Conservation (phyloP, 2,888 invertebrate genomes). For the Campoletis raptor region DNA sequence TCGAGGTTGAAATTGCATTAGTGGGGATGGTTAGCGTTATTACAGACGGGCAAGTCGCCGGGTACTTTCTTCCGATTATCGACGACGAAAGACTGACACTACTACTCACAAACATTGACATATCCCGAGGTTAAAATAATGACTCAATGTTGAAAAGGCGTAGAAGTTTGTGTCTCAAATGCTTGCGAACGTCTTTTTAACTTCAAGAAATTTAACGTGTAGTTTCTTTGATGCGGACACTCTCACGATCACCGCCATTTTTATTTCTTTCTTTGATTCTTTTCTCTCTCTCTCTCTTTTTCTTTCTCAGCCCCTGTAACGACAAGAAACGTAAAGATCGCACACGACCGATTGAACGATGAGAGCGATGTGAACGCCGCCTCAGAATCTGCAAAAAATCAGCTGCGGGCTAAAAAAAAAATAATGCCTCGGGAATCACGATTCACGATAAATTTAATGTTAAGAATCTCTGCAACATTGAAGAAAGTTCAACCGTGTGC, state of each 20-base stretch:
- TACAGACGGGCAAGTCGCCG: slow-evolving; percentile 51
- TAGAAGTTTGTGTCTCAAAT: neutral
- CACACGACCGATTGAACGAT: neutral
- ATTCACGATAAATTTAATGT: slow-evolving; percentile 44
- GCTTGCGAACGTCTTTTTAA: neutral
- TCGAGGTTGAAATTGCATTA: slow-evolving; percentile 25
- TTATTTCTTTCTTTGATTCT: neutral
- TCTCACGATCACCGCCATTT: slow-evolving; percentile 10
- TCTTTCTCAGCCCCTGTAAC: neutral
- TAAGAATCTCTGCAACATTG: slow-evolving; percentile 28
- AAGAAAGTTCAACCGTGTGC: slow-evolving; percentile 51
- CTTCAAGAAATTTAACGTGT: neutral
- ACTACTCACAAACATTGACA: slow-evolving; percentile 11
- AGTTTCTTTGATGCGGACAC: slow-evolving; percentile 11
- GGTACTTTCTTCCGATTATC: slow-evolving; percentile 60
- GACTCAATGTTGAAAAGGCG: neutral
- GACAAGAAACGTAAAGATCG: slow-evolving; percentile 13
- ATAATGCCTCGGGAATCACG: neutral
- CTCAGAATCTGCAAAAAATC: slow-evolving; percentile 7
- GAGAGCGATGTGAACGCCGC: slow-evolving; percentile 18
- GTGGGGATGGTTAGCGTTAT: slow-evolving; percentile 60
- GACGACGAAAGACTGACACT: slow-evolving; percentile 48
- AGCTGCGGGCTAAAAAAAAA: slow-evolving; percentile 2
- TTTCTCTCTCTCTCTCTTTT: neutral
- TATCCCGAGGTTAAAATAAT: neutral